A percentile compares a stretch with the other conserved stretches of the same genome.
Evolutionary conservation across 2,797 vertebrate species (phyloP).

Genomic region (Enteromius thamalakanensis): DNA sequence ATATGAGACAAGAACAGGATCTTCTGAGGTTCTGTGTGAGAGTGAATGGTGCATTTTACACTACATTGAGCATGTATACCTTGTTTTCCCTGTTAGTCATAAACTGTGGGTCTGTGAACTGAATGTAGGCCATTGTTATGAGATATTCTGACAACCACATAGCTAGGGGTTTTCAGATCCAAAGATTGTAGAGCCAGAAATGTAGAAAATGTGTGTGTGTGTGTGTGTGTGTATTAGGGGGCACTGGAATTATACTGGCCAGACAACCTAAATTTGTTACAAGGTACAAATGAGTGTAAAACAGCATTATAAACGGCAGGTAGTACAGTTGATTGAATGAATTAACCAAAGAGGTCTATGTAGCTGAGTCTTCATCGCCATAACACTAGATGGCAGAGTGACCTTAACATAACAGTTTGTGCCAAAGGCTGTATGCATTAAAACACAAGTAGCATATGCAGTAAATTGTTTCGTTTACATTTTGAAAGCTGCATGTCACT

Average conservation of each 20-base stretch:
- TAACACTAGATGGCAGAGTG: slow-evolving; percentile 49
- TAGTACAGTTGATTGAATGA: background rate
- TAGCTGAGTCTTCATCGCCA: slow-evolving; percentile 16
- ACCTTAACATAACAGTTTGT: slow-evolving; percentile 11
- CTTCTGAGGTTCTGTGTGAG: slow-evolving; percentile 8
- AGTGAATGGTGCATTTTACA: background rate
- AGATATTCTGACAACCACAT: slow-evolving; percentile 12
- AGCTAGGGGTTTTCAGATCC: background rate
- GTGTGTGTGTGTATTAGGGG: background rate
- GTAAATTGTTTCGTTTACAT: background rate
- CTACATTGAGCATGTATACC: background rate
- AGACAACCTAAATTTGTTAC: background rate
- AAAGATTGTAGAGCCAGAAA: background rate
- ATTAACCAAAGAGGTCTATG: slow-evolving; percentile 1
- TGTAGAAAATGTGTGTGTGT: background rate
- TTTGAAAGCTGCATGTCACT: slow-evolving; percentile 12
- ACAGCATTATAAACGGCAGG: background rate
- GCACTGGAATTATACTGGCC: background rate
- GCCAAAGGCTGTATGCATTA: background rate
- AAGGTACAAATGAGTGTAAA: slow-evolving; percentile 21
- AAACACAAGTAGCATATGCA: background rate
- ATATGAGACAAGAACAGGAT: slow-evolving; percentile 4
- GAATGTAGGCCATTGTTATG: background rate
- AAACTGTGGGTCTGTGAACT: background rate
- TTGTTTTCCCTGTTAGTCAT: slow-evolving; percentile 22